Base-by-base conservation (phyloP, 2,888 invertebrate species). In the Euzophera pinguis region DNA sequence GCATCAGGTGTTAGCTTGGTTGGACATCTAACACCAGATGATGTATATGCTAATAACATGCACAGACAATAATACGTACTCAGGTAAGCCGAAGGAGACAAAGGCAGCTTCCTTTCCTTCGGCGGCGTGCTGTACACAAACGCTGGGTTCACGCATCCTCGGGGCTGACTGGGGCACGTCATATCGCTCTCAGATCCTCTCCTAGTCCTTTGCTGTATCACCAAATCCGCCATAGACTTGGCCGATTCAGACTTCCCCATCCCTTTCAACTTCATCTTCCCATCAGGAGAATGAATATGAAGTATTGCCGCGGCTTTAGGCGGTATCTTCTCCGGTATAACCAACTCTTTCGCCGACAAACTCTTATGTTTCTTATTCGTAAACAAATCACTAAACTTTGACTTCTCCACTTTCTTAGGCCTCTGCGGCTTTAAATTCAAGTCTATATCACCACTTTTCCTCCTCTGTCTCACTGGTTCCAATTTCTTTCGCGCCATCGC, bases 221-320 rank as follows among this genome's bases (percentile, higher is more conserved):
- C 69, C 35, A 77, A 51, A 54, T 83, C 85, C 37, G 76, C 66
- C 69, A 85, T 78, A 10, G 77, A 78, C 62, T 83, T 85, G 48
- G 81, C 82, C 1, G 84, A 85, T 61, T 88, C 89, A 1, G 84
- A 85, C 63, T 86, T 87, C 32, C 81, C 84, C 67, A 85, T 75
- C 17, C 69, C 77, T 57, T 83, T 88, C 56, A 84, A 69, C 54
- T 81, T 85, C 60, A 81, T 87, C 72, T 83, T 86, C 54, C 76
- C 78, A 52, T 76, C 79, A 16, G 88, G 86, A 16, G 88, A 84
- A 55, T 92, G 91, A 56, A 93, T 92, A 57, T 93, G 92, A 43
- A 93, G 67, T 29, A 93, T 69, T 2, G 92, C 92, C 0, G 93
- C 93, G 0, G 93, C 93, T 74, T 93, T 93, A 0, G 92, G 92